Percentiles rank a stretch among this genome's conserved stretches.
phyloP scores from a whole-genome alignment of 1,140 invertebrate genomes.

The Neodiprion pinetum region DNA sequence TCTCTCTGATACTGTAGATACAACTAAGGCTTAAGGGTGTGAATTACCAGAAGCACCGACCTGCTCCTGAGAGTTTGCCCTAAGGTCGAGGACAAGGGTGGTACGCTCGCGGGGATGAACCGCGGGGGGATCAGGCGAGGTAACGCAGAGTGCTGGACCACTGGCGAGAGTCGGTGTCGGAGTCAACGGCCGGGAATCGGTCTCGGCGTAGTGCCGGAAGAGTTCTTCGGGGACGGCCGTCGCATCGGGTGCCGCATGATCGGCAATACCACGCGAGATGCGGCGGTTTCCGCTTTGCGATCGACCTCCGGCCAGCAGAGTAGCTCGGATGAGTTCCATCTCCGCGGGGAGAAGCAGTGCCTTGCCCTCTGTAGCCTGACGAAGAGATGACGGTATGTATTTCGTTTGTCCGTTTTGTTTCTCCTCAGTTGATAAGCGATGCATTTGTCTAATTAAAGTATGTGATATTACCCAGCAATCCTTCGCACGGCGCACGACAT shows the following conservation, averaged over 20 bases:
- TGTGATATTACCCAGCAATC: slow-evolving; percentile 69
- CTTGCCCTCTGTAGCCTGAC: slow-evolving; percentile 59
- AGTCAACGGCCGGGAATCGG: slow-evolving; percentile 78
- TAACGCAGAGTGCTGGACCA: slow-evolving; percentile 46
- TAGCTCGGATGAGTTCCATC: slow-evolving; percentile 60
- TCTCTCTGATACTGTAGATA: too few relatives aligned
- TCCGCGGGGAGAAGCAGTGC: slow-evolving; percentile 60
- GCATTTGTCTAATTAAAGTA: slow-evolving; percentile 3
- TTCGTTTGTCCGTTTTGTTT: too few relatives aligned
- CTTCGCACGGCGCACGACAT: slow-evolving; percentile 74
- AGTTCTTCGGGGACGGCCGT: slow-evolving; percentile 66
- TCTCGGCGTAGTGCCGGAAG: slow-evolving; percentile 76
- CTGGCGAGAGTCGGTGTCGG: slow-evolving; percentile 76
- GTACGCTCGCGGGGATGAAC: slow-evolving; percentile 45
- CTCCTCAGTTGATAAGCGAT: slow-evolving; percentile 28
- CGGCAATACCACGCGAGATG: slow-evolving; percentile 21
- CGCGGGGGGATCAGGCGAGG: slow-evolving; percentile 24
- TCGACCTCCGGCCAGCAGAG: slow-evolving; percentile 43
- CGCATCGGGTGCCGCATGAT: slow-evolving; percentile 24
- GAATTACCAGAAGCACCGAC: slow-evolving; percentile 10
- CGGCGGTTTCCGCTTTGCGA: slow-evolving; percentile 22
- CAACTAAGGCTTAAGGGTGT: too few relatives aligned
- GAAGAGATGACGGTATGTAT: slow-evolving; percentile 15
- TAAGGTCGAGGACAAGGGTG: slow-evolving; percentile 57
- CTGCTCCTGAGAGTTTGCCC: slow-evolving; percentile 39